A percentile compares a stretch with the other conserved stretches of the same genome.
These are phyloP conservation scores for Dendrolimus pini DNA, from an alignment of 2,888 invertebrate species.

Conservation along the genomic window DNA sequence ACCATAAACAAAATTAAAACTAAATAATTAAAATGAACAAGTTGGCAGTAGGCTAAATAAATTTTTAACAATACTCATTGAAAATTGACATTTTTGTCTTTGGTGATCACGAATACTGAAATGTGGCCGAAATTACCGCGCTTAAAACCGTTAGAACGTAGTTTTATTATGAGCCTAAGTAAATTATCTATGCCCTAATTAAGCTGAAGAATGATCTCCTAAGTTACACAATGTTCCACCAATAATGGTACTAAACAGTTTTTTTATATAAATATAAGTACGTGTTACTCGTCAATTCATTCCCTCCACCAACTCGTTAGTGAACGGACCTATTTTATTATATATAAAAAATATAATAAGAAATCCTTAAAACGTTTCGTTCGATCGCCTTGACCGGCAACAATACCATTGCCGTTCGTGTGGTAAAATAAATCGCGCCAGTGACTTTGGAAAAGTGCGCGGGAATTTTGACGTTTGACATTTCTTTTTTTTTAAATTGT, in stretches of 20 bases:
- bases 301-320: neutral
- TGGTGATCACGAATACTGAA: too few species aligned
- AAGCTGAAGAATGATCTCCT: neutral
- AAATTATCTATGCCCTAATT: neutral
- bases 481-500: conserved; percentile 11
- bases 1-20: too few species aligned
- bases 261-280: neutral
- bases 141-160: too few species aligned
- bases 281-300: neutral
- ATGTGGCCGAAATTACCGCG: too few species aligned
- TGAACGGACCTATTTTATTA: neutral
- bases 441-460: neutral
- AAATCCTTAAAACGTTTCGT: neutral
- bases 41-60: too few species aligned
- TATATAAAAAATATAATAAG: neutral
- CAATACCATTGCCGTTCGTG: neutral
- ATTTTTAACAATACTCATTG: too few species aligned
- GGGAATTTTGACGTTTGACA: neutral
- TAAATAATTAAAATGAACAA: too few species aligned
- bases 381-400: neutral
- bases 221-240: neutral
- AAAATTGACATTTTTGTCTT: too few species aligned
- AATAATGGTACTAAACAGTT: neutral
- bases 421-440: neutral
- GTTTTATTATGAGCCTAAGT: too few species aligned